Conservation (phyloP, 2,797 vertebrate genomes). For the Malacoctenus gilli region DNA sequence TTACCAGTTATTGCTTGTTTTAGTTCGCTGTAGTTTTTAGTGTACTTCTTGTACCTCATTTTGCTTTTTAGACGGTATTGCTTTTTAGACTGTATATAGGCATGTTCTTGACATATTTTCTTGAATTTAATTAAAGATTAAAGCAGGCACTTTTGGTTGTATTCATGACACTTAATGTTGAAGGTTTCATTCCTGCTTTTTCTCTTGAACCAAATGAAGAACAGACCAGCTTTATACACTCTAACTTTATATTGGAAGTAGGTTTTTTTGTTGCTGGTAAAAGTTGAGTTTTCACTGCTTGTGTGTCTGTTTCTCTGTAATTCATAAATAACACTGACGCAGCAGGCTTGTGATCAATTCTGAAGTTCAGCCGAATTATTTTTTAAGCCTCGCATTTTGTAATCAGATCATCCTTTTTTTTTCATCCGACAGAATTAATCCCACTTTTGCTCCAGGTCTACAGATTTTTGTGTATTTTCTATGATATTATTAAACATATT, state of each 20-base stretch:
- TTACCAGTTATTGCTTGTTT: conserved; percentile 25
- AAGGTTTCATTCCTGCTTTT: neutral
- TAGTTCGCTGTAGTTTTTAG: conserved; percentile 34
- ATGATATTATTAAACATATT: conserved; percentile 64
- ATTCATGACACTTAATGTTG: conserved; percentile 7
- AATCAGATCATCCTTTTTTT: neutral
- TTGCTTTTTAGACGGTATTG: too few species aligned
- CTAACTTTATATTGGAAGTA: conserved; percentile 1
- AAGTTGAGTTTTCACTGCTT: too few species aligned
- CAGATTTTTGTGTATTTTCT: conserved; percentile 34
- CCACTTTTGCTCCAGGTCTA: conserved; percentile 1
- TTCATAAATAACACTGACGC: neutral
- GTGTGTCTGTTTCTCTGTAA: neutral
- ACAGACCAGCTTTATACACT: neutral
- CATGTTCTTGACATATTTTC: conserved; percentile 31
- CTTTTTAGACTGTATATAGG: conserved; percentile 55
- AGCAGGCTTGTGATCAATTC: conserved; percentile 13
- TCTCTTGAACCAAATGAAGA: neutral
- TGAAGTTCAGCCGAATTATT: neutral
- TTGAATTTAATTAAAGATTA: conserved; percentile 6
- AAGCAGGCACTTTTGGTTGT: conserved; percentile 5
- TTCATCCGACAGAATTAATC: neutral
- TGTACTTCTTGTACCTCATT: conserved; percentile 19
- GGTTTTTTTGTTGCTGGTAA: too few species aligned
- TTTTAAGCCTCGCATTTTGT: too few species aligned